Evolutionary conservation across 2,888 invertebrate genomes (phyloP), one percentile per base, ranked within the genome.

Genomic region (Orchesellides sinensis): DNA sequence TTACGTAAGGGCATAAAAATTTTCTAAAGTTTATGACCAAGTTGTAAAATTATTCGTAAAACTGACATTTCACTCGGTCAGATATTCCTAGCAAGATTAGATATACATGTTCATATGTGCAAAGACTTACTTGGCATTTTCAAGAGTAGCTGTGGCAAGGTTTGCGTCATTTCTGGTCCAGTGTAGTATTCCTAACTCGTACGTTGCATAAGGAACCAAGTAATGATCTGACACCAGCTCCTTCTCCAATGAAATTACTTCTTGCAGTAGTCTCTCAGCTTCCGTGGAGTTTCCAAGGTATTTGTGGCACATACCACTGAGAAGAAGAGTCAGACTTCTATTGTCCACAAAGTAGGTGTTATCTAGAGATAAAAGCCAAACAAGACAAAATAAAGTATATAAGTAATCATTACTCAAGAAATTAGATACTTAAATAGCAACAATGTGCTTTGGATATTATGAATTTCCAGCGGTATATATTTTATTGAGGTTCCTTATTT

Each of bases 61-160:
- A 35, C 40, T 35, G 21, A 40, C 35, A 63, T 63, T 2, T n/a
- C n/a, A n/a, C n/a, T n/a, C n/a, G n/a, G n/a, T n/a, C n/a, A n/a
- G n/a, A n/a, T n/a, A n/a, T n/a, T n/a, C n/a, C n/a, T n/a, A n/a
- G n/a, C n/a, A n/a, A n/a, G n/a, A n/a, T n/a, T n/a, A n/a, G n/a
- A n/a, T n/a, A n/a, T n/a, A n/a, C n/a, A n/a, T n/a, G n/a, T n/a
- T n/a, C n/a, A n/a, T n/a, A n/a, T n/a, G n/a, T n/a, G n/a, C n/a
- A n/a, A n/a, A n/a, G n/a, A n/a, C 92, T 90, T 92, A 96, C 96
- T 95, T 96, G 8, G 96, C 96, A 88, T 95, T 95, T 87, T 96
- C 95, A 45, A 98, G 91, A 79, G 94, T 92, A 12, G 92, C 91
- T 79, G 94, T 91, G 0, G 96, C 95, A 69, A 93, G 93, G 29